These are phyloP conservation scores for Forbesichthys agassizii DNA, from an alignment of 2,113 vertebrate species.

Conservation along the genomic window DNA sequence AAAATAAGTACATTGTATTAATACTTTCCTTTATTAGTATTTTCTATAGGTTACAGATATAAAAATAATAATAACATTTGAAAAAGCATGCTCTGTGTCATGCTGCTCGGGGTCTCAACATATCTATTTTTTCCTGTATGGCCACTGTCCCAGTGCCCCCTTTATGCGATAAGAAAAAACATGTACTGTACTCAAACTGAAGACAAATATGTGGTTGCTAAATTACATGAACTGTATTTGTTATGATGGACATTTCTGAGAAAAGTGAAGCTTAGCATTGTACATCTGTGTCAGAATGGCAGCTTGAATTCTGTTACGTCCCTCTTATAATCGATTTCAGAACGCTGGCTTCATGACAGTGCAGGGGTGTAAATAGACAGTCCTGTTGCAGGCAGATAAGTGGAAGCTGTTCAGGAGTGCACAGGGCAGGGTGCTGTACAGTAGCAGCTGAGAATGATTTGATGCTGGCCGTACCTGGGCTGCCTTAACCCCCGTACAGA, in stretches of 20 bases:
- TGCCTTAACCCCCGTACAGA: conserved; percentile 38
- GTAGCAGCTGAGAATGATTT: conserved; percentile 64
- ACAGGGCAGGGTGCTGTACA: conserved; percentile 37
- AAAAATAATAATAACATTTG: no score
- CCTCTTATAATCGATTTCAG: conserved; percentile 75
- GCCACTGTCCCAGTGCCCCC: conserved; percentile 52
- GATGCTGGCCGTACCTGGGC: conserved; percentile 71
- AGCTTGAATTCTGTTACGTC: conserved; percentile 51
- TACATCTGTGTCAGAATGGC: conserved; percentile 49
- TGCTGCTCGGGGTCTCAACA: conserved; percentile 59
- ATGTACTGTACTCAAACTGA: conserved; percentile 62
- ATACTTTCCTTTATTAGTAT: neutral
- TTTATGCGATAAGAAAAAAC: conserved; percentile 1
- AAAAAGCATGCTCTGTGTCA: neutral
- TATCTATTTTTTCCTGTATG: conserved; percentile 65
- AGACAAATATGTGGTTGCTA: conserved; percentile 63
- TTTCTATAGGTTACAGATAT: no score
- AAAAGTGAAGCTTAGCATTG: conserved; percentile 59
- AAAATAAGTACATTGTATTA: neutral
- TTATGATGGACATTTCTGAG: conserved; percentile 33
- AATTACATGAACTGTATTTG: conserved; percentile 71
- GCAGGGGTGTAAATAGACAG: conserved; percentile 54
- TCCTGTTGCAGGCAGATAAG: conserved; percentile 76
- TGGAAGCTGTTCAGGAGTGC: conserved; percentile 74
- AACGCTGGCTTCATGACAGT: conserved; percentile 67